Percentiles rank a stretch among this genome's conserved stretches.
phyloP scores from a whole-genome alignment of 2,797 vertebrate species.

The Argyrosomus regius region DNA sequence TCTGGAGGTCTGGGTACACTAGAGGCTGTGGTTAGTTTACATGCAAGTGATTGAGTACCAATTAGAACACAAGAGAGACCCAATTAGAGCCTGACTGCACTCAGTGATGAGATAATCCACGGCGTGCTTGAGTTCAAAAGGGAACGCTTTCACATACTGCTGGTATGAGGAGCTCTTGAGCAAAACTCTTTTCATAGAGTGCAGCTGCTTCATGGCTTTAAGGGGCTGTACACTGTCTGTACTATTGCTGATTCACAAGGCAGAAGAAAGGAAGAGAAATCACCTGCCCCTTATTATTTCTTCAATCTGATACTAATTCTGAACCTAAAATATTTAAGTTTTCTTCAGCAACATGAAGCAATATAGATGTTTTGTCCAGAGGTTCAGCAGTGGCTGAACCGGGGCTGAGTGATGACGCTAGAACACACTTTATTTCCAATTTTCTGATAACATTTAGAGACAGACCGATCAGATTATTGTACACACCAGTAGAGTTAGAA shows the following conservation, averaged over 20 bases:
- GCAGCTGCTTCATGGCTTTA: slow-evolving; percentile 59
- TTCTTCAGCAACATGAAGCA: background rate
- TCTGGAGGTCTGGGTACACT: slow-evolving; percentile 30
- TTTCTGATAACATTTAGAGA: background rate
- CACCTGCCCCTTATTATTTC: background rate
- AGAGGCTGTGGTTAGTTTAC: slow-evolving; percentile 39
- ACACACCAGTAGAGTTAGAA: too few species aligned
- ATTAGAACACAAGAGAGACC: slow-evolving; percentile 40
- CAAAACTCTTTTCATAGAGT: slow-evolving; percentile 55
- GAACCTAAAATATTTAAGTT: background rate
- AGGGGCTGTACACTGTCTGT: background rate
- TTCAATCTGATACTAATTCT: background rate
- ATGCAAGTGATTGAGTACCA: slow-evolving; percentile 45
- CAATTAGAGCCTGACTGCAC: slow-evolving; percentile 62
- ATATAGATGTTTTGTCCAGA: background rate
- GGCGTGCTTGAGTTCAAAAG: slow-evolving; percentile 61
- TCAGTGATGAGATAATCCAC: slow-evolving; percentile 70
- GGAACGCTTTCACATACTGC: slow-evolving; percentile 47
- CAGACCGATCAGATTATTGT: too few species aligned
- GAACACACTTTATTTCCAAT: background rate
- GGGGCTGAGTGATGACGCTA: background rate
- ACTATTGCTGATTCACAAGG: slow-evolving; percentile 8
- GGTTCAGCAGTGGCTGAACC: background rate
- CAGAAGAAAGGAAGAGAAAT: slow-evolving; percentile 8
- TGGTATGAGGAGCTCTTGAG: slow-evolving; percentile 56